Evolutionary conservation across 2,797 vertebrate species (phyloP), one percentile per base, ranked within the genome.

Genomic region (Pelobates cultripes): DNA sequence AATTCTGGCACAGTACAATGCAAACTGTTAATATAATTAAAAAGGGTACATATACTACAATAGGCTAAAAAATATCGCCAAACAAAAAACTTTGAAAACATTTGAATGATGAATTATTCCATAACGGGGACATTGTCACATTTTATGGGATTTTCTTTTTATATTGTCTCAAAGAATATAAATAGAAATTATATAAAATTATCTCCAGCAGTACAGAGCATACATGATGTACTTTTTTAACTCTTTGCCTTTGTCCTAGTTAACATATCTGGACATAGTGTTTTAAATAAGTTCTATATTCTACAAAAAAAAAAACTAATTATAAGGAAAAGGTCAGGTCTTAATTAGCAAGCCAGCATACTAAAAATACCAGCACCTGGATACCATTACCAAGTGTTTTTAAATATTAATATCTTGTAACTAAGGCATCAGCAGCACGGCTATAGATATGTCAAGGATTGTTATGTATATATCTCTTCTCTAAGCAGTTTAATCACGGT

Each of bases 331-430:
- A 75, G 79, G 64, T 75, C 53, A 74, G 6, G n/a, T 51, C 13
- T 44, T 81, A 75, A 81, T 81, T 70, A 81, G 66, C 66, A 43
- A 70, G 53, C 10, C 13, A 41, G 64, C 17, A 42, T 4, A 12
- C 43, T 75, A 43, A 57, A 63, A 63, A 81, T 63, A 75, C 51
- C 66, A 70, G 66, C 47, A 10, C 43, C 73, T n/a, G 47, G 10
- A 43, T 51, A 68, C 70, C 44, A 9, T 43, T 42, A 57, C 70
- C 44, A 7, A 43, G 41, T n/a, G 41, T 44, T 67, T 44, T 43
- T 44, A 69, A 6, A 70, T 80, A 68, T 68, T 44, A 40, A 60
- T 60, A 45, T 67, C 40, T 63, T 7, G 42, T 28, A 75, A 63
- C 53, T 61, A 63, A 17, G 73, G 43, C 5, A 45, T 14, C 15